These are phyloP conservation scores for Acipenser transmontanus DNA, from an alignment of 2,797 vertebrate genomes.

Conservation along the genomic window DNA sequence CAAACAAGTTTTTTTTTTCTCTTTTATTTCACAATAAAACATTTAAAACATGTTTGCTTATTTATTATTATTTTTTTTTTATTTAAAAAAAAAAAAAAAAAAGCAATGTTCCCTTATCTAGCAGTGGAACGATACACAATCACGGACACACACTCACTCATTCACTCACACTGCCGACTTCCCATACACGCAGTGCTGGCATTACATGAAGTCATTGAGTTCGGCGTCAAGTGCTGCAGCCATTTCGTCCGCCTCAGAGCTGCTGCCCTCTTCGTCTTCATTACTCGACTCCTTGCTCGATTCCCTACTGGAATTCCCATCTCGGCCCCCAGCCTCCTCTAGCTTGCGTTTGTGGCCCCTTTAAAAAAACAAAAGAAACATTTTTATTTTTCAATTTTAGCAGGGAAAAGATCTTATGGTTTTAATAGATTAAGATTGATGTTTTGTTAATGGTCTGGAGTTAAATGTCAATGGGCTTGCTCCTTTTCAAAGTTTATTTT, in stretches of 20 bases:
- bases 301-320: constrained; percentile 60
- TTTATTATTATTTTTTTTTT: constrained; percentile 22
- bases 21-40: constrained; percentile 56
- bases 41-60: constrained; percentile 40
- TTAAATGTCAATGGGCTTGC: too few relatives aligned
- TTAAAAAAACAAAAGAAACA: neutral
- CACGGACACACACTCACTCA: too few relatives aligned
- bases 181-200: too few relatives aligned
- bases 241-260: constrained; percentile 94
- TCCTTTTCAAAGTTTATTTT: too few relatives aligned
- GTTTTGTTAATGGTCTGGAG: too few relatives aligned
- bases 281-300: constrained; percentile 84
- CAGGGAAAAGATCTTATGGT: too few relatives aligned
- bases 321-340: constrained; percentile 50
- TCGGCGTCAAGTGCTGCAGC: constrained; percentile 88
- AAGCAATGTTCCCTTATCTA: too few relatives aligned
- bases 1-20: constrained; percentile 29
- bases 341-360: constrained; percentile 88
- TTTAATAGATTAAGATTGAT: too few relatives aligned
- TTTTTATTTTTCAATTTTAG: too few relatives aligned
- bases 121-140: too few relatives aligned
- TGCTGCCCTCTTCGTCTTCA: constrained; percentile 87
- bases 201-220: constrained; percentile 88
- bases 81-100: too few relatives aligned
- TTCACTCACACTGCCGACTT: constrained; percentile 34